Evolutionary conservation across 2,113 vertebrate genomes (phyloP), one percentile per base, ranked within the genome.

Genomic region (Daubentonia madagascariensis): DNA sequence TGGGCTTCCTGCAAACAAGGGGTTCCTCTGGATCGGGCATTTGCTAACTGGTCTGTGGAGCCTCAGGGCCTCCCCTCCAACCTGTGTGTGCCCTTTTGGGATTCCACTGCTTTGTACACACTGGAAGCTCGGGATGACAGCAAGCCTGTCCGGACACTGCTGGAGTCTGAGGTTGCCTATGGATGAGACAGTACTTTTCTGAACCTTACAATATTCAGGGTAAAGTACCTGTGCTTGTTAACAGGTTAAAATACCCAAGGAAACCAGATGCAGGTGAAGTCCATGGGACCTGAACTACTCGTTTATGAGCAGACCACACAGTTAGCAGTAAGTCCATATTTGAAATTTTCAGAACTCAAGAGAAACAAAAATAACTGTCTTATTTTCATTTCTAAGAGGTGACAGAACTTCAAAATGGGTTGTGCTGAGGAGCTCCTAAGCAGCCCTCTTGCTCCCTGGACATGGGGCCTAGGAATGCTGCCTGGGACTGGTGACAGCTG

Each of bases 401-500:
- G 3, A 17, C 25, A 10, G 12, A 61, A 40, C 48, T 78, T 85
- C 11, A 40, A 40, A 83, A 20, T 18, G 18, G 83, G 50, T 23
- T n/a, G 25, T 22, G 16, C 30, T 1, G 16, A 81, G 93, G 80
- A 45, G 13, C 32, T 70, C 13, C 63, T 5, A 37, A 18, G 95
- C 73, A 59, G 68, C 28, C 91, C 63, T 9, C 48, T 52, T 0
- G 7, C 45, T 23, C 54, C 54, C 48, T 4, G 8, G 13, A 35
- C 75, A 23, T 13, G 23, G 2, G 6, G 50, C 61, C 48, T 40
- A 9, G 88, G 28, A 76, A 45, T 10, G 63, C 30, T 5, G 35
- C 32, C 8, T 4, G 0, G 4, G 20, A 13, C 67, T 7, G 25
- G 37, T 35, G 23, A 50, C 10, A 8, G 70, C 68, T 1, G 0